A percentile compares a stretch with the other conserved stretches of the same genome.
phyloP scores from a whole-genome alignment of 2,888 invertebrate genomes.

The Lasius platythorax region DNA sequence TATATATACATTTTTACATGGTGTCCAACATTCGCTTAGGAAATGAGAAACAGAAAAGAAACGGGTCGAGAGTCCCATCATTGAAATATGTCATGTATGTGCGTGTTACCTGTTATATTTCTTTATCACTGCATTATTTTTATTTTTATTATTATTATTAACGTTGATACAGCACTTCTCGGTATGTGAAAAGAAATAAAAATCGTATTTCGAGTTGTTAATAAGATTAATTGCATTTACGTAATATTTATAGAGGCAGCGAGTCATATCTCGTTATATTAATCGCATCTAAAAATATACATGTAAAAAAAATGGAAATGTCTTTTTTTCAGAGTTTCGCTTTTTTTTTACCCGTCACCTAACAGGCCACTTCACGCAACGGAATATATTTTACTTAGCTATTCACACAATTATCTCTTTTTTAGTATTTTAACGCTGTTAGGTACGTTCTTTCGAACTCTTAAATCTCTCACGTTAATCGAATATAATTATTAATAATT shows the following conservation, averaged over 20 bases:
- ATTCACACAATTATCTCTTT: conserved; percentile 37
- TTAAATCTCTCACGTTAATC: conserved; percentile 44
- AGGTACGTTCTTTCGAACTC: conserved; percentile 36
- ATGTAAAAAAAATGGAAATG: conserved; percentile 75
- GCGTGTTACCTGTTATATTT: conserved; percentile 66
- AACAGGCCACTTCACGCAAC: conserved; percentile 51
- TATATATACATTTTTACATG: conserved; percentile 12
- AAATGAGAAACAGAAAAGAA: conserved; percentile 40
- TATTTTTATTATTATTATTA: conserved; percentile 75
- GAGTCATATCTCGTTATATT: conserved; percentile 63
- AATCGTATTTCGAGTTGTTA: conserved; percentile 80
- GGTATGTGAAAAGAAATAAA: conserved; percentile 75
- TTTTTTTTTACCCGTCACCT: conserved; percentile 47
- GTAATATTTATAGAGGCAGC: conserved; percentile 71
- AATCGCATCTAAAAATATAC: conserved; percentile 69
- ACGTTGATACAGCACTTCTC: conserved; percentile 82
- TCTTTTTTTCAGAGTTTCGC: conserved; percentile 68
- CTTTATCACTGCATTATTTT: conserved; percentile 77
- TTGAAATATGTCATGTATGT: conserved; percentile 59
- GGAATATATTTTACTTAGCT: conserved; percentile 47
- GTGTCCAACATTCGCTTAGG: background rate
- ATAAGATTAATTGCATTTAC: conserved; percentile 83
- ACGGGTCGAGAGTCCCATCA: conserved; percentile 9
- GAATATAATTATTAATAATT: conserved; percentile 25
- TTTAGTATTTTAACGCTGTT: conserved; percentile 43